Percentiles rank a stretch among this genome's conserved stretches.
These are phyloP conservation scores for Styela clava DNA, from an alignment of 23 tunicate genomes.

Conservation along the genomic window DNA sequence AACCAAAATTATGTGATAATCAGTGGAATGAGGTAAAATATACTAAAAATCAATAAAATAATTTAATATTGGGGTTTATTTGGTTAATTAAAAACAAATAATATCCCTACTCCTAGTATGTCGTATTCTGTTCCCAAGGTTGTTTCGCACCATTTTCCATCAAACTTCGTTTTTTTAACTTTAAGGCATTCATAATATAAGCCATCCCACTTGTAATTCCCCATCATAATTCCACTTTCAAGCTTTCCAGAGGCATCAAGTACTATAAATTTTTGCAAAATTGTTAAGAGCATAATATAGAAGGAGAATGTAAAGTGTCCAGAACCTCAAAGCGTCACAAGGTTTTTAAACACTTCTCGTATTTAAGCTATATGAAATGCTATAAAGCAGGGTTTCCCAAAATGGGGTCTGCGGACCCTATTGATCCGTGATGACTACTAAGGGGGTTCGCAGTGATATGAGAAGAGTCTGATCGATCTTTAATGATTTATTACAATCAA, in stretches of 20 bases:
- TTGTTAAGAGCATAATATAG: not conserved
- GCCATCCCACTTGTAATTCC: slow-evolving; percentile 27
- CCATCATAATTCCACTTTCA: slow-evolving; percentile 36
- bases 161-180: not conserved
- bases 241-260: slow-evolving; percentile 37
- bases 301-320: too few relatives aligned
- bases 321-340: not conserved
- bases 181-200: slow-evolving; percentile 24
- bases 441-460: too few relatives aligned
- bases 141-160: slow-evolving; percentile 28
- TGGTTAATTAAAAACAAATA: not conserved
- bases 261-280: not conserved
- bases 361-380: not conserved
- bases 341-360: not conserved
- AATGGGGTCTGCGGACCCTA: too few relatives aligned
- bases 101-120: not conserved
- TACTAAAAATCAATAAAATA: too few relatives aligned
- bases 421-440: too few relatives aligned
- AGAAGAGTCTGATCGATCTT: too few relatives aligned
- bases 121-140: not conserved
- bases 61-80: too few relatives aligned
- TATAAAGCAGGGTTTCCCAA: not conserved
- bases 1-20: too few relatives aligned
- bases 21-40: too few relatives aligned
- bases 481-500: too few relatives aligned